These are phyloP conservation scores for Odontothrips loti DNA, from an alignment of 2,888 invertebrate genomes.

Conservation along the genomic window DNA sequence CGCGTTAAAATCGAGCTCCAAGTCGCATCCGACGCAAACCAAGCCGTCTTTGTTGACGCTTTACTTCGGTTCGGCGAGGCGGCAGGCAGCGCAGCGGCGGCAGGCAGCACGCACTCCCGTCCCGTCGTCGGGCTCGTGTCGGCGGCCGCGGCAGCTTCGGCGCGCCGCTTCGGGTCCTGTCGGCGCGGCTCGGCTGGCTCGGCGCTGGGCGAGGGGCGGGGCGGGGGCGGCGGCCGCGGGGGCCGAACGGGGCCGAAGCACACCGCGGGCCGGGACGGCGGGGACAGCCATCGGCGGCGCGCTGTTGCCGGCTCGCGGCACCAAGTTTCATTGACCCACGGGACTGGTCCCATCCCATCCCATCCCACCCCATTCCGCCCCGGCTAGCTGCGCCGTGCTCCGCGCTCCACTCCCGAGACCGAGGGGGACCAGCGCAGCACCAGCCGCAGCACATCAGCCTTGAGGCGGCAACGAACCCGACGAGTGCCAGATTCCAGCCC, in stretches of 20 bases:
- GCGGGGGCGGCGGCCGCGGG: neutral
- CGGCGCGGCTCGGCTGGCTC: conserved; percentile 28
- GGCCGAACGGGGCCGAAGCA: neutral
- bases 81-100: neutral
- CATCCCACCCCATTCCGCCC: neutral
- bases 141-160: neutral
- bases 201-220: conserved; percentile 32
- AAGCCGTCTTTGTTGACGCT: conserved; percentile 22
- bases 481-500: conserved; percentile 17
- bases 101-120: too few species aligned
- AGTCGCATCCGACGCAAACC: neutral
- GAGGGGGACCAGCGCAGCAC: neutral
- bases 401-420: neutral
- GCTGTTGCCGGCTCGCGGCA: conserved; percentile 8
- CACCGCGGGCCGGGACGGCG: neutral
- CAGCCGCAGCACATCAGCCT: neutral
- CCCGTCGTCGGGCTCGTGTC: conserved; percentile 31
- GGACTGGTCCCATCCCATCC: neutral
- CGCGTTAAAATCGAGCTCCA: neutral
- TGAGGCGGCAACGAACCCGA: conserved; percentile 14
- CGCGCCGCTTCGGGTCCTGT: neutral
- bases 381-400: neutral
- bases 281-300: neutral
- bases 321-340: conserved; percentile 26
- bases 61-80: neutral